A percentile compares a stretch with the other conserved stretches of the same genome.
Evolutionary conservation across 1,140 invertebrate species (phyloP).

Genomic region (Calliopsis andreniformis): DNA sequence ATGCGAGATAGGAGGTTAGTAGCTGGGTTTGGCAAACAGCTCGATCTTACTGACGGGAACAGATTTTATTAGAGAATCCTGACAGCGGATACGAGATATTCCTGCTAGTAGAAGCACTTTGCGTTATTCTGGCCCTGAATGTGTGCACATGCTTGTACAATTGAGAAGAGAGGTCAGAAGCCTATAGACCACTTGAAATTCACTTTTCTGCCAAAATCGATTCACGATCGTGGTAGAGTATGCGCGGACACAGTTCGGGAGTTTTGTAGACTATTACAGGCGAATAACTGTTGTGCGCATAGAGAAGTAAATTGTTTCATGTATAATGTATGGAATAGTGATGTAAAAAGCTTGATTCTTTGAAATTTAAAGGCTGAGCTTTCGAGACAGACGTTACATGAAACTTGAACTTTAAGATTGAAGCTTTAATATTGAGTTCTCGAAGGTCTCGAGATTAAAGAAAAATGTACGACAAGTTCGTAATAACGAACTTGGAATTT

Average conservation of each 20-base stretch:
- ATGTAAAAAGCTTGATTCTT: too few relatives aligned
- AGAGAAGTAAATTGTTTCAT: neutral
- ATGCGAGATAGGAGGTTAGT: conserved; percentile 81
- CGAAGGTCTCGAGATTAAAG: too few relatives aligned
- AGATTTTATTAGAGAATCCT: conserved; percentile 81
- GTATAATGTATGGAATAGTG: neutral
- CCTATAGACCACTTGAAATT: conserved; percentile 63
- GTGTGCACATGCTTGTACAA: conserved; percentile 7
- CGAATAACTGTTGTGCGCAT: too few relatives aligned
- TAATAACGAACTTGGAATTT: too few relatives aligned
- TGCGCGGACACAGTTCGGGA: conserved; percentile 12
- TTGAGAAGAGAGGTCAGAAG: conserved; percentile 39
- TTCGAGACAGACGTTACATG: too few relatives aligned
- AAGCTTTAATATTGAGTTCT: too few relatives aligned
- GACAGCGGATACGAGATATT: conserved; percentile 75
- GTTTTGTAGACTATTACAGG: neutral
- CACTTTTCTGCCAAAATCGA: conserved; percentile 70
- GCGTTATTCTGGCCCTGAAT: neutral
- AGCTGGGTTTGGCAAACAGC: conserved; percentile 78
- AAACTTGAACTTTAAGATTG: too few relatives aligned
- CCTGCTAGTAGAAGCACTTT: conserved; percentile 49
- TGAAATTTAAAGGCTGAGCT: too few relatives aligned
- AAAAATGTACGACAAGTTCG: too few relatives aligned
- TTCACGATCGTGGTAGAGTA: conserved; percentile 53
- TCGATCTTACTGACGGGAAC: conserved; percentile 78